Evolutionary conservation across 2,113 vertebrate species (phyloP), one percentile per base, ranked within the genome.

Genomic region (Pongo pygmaeus): DNA sequence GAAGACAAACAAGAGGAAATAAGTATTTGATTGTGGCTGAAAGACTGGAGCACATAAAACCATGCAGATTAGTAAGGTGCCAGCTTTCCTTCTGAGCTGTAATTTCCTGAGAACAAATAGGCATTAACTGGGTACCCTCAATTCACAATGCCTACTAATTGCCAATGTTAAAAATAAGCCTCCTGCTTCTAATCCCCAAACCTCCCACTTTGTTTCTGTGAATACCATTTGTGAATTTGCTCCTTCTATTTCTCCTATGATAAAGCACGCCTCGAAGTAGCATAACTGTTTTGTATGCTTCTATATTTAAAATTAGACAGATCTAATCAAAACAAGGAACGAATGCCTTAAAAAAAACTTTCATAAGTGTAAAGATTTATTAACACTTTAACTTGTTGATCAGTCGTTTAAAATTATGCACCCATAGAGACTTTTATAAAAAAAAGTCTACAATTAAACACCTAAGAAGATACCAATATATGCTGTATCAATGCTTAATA

Each of bases 101-200:
- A 96, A 97, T 98, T 97, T 97, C 77, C 48, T 79, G 97, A 95
- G 95, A 98, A 98, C 92, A 98, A 98, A 97, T 69, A 92, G 74
- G 69, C 75, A 93, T 86, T 97, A 97, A 86, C 84, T 87, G 55
- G 89, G 40, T 48, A 78, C 94, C 32, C 79, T 97, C 57, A 32
- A 25, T 59, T 94, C 97, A 98, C 94, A 98, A 97, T 97, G 84
- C 32, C 72, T 93, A 78, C 96, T 98, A 98, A 98, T 97, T 97
- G 91, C 64, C 92, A 59, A 55, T 67, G 89, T 96, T 85, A 92
- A 94, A 96, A 94, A 59, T 79, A 79, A 67, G 79, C 12, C 40
- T 88, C 85, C 59, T 27, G 80, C 18, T 55, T 96, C 35, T 90
- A 94, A 97, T 97, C 91, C 78, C 48, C 35, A 46, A 81, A 59